Conservation (phyloP, 2,113 vertebrate genomes). For the Panthera uncia region DNA sequence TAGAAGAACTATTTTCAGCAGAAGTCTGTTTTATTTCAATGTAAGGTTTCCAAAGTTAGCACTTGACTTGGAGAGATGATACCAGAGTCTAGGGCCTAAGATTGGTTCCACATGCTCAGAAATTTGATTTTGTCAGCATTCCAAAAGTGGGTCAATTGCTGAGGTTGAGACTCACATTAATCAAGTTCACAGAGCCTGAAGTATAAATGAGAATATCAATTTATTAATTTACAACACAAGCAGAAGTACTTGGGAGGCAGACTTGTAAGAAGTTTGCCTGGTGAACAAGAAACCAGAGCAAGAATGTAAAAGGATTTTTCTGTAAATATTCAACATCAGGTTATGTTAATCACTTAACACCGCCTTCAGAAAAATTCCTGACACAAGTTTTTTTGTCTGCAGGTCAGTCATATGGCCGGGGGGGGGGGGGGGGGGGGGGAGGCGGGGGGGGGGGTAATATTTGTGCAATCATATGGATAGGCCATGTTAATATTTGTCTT, state of each 20-base stretch:
- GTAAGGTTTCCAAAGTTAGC: background rate
- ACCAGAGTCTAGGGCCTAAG: background rate
- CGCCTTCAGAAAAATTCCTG: background rate
- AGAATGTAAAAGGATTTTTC: background rate
- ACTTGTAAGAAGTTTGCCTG: background rate
- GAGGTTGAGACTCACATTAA: background rate
- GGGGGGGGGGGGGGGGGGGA: fast-evolving
- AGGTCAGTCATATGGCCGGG: background rate
- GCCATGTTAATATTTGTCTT: background rate
- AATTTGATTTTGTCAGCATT: slow-evolving; percentile 32
- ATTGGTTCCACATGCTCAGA: background rate
- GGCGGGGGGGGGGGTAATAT: too few species aligned
- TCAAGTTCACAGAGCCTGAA: background rate
- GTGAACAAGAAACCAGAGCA: background rate
- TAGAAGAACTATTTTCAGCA: background rate
- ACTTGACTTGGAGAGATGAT: background rate
- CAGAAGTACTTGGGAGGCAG: background rate
- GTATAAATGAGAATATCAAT: background rate
- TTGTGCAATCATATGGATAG: background rate
- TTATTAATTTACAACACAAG: slow-evolving; percentile 36
- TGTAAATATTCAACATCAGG: background rate
- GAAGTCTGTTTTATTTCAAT: slow-evolving; percentile 5
- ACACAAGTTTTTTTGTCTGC: background rate
- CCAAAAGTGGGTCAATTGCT: background rate
- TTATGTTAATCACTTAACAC: background rate